These are phyloP conservation scores for Enteromius trimaculatus DNA, from an alignment of 2,797 vertebrate genomes.

Conservation along the genomic window DNA sequence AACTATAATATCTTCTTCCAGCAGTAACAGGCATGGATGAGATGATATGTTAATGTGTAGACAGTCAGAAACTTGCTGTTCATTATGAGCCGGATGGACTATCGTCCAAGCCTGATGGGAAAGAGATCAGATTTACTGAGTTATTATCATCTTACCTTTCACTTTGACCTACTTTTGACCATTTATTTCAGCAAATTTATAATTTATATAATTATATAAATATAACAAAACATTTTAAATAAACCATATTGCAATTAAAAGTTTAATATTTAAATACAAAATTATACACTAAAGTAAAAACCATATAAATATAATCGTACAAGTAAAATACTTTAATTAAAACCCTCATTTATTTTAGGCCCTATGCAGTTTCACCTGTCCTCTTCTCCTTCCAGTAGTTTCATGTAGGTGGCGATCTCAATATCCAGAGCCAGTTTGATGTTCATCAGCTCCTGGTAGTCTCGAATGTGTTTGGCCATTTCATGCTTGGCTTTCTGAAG, in stretches of 20 bases:
- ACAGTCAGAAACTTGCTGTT: neutral
- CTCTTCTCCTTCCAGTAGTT: conserved; percentile 87
- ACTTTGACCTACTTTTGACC: neutral
- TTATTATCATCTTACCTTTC: neutral
- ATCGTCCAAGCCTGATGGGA: neutral
- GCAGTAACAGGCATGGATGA: neutral
- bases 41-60: neutral
- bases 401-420: conserved; percentile 79
- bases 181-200: neutral
- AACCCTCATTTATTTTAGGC: neutral
- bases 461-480: conserved; percentile 69
- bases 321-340: neutral
- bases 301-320: neutral
- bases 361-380: conserved; percentile 69
- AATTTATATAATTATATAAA: neutral
- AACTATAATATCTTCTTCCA: neutral
- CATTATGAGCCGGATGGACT: neutral
- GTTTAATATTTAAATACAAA: neutral
- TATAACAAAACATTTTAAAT: neutral
- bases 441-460: conserved; percentile 88
- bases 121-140: neutral
- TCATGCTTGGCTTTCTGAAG: conserved; percentile 70
- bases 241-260: neutral
- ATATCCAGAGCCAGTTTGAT: conserved; percentile 79
- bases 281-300: neutral